A percentile compares a stretch with the other conserved stretches of the same genome.
These are phyloP conservation scores for Nezara viridula DNA, from an alignment of 2,888 invertebrate genomes.

Conservation along the genomic window DNA sequence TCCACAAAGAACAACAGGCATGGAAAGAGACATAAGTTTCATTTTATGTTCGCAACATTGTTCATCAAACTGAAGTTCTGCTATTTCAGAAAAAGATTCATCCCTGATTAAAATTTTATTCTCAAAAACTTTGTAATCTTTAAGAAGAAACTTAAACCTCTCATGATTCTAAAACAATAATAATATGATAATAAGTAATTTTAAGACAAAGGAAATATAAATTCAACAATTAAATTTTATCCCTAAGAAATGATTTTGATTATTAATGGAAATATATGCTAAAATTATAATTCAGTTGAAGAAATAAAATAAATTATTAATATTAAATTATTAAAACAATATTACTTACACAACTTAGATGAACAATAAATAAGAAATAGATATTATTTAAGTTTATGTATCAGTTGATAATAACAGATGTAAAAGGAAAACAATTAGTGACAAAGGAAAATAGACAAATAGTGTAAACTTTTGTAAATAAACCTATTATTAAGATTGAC, in stretches of 20 bases:
- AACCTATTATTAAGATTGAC: not conserved
- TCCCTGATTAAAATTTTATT: slow-evolving; percentile 10
- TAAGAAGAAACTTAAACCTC: not conserved
- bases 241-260: not conserved
- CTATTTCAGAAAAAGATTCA: not conserved
- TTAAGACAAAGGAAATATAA: not conserved
- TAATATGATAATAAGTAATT: not conserved
- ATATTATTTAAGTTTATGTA: not conserved
- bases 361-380: not conserved
- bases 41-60: slow-evolving; percentile 7
- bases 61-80: slow-evolving; percentile 16
- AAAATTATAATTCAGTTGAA: not conserved
- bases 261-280: not conserved
- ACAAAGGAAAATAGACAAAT: not conserved
- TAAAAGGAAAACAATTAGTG: not conserved
- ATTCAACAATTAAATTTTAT: too few species aligned
- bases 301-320: not conserved
- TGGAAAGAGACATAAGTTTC: not conserved
- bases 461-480: not conserved
- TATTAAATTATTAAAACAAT: not conserved
- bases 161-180: not conserved
- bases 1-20: not conserved
- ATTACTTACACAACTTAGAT: not conserved
- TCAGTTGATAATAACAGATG: not conserved
- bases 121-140: not conserved